A percentile compares a stretch with the other conserved stretches of the same genome.
Conservation (phyloP, 2,113 vertebrate species). For the Alouatta palliata region DNA sequence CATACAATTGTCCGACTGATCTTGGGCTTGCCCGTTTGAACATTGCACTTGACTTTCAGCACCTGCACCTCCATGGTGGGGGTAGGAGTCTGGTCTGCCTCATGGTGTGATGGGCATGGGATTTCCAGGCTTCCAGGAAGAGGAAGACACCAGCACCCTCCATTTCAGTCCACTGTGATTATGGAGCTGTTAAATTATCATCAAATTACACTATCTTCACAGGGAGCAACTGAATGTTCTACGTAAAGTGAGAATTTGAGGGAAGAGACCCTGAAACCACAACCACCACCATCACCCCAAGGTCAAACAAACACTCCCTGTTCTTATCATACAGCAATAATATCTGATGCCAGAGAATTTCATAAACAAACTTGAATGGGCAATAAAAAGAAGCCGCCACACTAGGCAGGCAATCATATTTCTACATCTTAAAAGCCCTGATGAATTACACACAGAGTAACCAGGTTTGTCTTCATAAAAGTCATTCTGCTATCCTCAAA, state of each 20-base stretch:
- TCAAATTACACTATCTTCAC: background rate
- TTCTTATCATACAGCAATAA: conserved; percentile 32
- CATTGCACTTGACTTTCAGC: background rate
- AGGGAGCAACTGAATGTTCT: background rate
- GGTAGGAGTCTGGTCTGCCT: background rate
- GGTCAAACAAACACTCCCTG: conserved; percentile 1
- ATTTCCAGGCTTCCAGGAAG: background rate
- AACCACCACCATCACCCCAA: background rate
- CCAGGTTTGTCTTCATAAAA: conserved; percentile 68
- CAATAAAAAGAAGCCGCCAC: conserved; percentile 15
- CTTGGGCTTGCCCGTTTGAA: background rate
- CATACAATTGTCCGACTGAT: background rate
- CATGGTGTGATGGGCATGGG: background rate
- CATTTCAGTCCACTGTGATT: background rate
- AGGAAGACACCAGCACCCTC: background rate
- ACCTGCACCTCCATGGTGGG: too few species aligned
- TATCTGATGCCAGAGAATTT: conserved; percentile 55
- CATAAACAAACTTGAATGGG: conserved; percentile 59
- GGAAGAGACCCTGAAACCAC: conserved; percentile 14
- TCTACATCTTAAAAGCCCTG: conserved; percentile 64
- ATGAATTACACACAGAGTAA: conserved; percentile 61
- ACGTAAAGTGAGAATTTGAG: background rate
- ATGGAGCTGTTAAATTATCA: background rate
- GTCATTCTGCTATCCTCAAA: conserved; percentile 43
- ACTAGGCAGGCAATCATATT: conserved; percentile 49